Evolutionary conservation across 1,140 invertebrate species (phyloP).

Genomic region (Drosophila grimshawi): DNA sequence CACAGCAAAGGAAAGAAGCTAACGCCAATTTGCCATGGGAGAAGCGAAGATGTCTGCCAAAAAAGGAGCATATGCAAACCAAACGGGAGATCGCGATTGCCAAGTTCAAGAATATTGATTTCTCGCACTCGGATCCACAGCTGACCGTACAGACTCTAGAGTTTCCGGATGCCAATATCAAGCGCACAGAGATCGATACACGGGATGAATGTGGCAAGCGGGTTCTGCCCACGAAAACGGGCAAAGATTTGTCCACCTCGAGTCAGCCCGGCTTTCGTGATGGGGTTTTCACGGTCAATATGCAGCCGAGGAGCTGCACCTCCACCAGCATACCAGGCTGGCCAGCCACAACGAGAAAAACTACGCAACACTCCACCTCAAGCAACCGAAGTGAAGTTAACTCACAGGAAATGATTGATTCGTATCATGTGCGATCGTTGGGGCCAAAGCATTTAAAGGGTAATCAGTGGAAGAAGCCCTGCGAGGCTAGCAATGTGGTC

Average conservation of each 20-base stretch:
- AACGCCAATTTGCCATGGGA: not conserved
- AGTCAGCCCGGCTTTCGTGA: conserved; percentile 61
- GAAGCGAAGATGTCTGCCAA: conserved; percentile 41
- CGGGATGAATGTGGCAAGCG: conserved; percentile 58
- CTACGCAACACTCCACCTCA: not conserved
- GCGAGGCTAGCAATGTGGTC: conserved; percentile 61
- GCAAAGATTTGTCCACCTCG: conserved; percentile 43
- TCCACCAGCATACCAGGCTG: conserved; percentile 1
- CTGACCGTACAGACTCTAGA: conserved; percentile 64
- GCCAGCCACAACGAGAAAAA: not conserved
- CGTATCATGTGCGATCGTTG: conserved; percentile 43
- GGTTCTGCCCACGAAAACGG: conserved; percentile 17
- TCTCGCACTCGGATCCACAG: conserved; percentile 45
- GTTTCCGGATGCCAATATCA: conserved; percentile 63
- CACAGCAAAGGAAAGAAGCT: too few relatives aligned
- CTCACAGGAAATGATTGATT: conserved; percentile 66
- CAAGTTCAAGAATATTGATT: conserved; percentile 69
- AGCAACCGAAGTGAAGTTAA: not conserved
- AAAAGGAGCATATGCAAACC: conserved; percentile 25
- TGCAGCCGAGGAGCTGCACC: conserved; percentile 38
- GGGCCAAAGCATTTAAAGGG: conserved; percentile 44
- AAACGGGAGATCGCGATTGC: conserved; percentile 46
- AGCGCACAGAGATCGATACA: conserved; percentile 51
- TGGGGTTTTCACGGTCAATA: conserved; percentile 61
- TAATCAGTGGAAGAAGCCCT: conserved; percentile 64